Evolutionary conservation across 2,797 vertebrate species (phyloP), one percentile per base, ranked within the genome.

Genomic region (Nothura maculosa): DNA sequence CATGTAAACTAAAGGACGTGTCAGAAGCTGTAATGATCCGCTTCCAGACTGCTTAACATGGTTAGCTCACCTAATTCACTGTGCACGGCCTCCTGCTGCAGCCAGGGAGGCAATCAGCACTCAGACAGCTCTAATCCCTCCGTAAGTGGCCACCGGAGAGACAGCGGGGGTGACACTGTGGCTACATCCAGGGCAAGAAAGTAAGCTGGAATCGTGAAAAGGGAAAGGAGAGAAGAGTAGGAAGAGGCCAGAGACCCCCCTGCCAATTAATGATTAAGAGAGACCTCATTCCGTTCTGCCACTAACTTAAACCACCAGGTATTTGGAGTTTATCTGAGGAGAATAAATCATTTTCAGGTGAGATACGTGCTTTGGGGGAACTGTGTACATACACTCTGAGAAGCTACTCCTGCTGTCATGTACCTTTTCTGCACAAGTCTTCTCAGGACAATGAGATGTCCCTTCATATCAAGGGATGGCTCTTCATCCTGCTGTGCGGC

Each of bases 11-110:
- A 36, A 85, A 45, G 72, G 66, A 38, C n/a, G 84, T 62, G 72
- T 82, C 88, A 75, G 73, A 58, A 81, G 82, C 79, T 87, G 73
- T 77, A 77, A 69, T 52, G 85, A 81, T 61, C 78, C 81, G 36
- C 81, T 92, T 76, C n/a, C 77, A 86, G 85, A 50, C 72, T 83
- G 88, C 60, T 86, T 58, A 72, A 72, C 61, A 32, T 30, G 73
- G 72, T 55, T n/a, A 64, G 64, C 60, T 83, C 91, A 48, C 81
- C 85, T 73, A 38, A 80, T 67, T 54, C 68, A 27, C 82, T 58
- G 73, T 67, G 77, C 78, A 22, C 2, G 20, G 72, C 73, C 81
- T 79, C 77, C 85, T 62, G 73, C 79, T 75, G 80, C 72, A 58
- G 67, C 54, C 1, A 30, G 60, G 58, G 87, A 62, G 82, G 87